phyloP scores from a whole-genome alignment of 2,113 vertebrate genomes.

The Tiliqua scincoides region DNA sequence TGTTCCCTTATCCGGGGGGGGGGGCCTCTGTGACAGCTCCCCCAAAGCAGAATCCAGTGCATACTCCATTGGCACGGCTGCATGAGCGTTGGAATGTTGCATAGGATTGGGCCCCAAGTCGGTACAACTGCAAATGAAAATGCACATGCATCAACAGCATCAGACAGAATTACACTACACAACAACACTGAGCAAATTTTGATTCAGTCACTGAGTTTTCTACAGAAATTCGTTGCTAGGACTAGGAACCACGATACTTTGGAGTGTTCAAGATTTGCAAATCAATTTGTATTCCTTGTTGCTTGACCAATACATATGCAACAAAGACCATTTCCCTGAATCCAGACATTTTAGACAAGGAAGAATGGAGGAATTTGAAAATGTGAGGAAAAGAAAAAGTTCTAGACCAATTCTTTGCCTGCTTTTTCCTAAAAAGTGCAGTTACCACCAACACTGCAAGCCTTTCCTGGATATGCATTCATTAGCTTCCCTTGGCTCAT shows the following conservation, averaged over 20 bases:
- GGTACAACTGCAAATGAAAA: background rate
- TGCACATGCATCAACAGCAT: background rate
- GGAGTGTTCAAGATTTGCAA: background rate
- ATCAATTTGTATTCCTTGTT: background rate
- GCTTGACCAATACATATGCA: background rate
- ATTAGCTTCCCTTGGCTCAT: constrained; percentile 46
- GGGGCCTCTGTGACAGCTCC: no score
- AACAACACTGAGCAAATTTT: background rate
- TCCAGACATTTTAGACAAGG: background rate
- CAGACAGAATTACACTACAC: background rate
- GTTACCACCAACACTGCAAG: background rate
- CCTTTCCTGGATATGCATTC: constrained; percentile 24
- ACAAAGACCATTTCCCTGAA: background rate
- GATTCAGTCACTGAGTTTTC: background rate
- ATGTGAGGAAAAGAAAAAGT: background rate
- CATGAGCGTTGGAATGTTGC: no score
- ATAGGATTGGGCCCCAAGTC: no score
- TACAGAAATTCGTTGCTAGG: background rate
- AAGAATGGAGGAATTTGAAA: background rate
- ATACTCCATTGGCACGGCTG: no score
- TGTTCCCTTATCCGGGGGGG: no score
- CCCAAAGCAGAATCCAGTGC: no score
- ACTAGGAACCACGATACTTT: background rate
- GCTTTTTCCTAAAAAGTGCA: background rate
- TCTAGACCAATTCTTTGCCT: background rate